Conservation (phyloP, 2,888 invertebrate genomes). For the Pyrocoelia pectoralis region DNA sequence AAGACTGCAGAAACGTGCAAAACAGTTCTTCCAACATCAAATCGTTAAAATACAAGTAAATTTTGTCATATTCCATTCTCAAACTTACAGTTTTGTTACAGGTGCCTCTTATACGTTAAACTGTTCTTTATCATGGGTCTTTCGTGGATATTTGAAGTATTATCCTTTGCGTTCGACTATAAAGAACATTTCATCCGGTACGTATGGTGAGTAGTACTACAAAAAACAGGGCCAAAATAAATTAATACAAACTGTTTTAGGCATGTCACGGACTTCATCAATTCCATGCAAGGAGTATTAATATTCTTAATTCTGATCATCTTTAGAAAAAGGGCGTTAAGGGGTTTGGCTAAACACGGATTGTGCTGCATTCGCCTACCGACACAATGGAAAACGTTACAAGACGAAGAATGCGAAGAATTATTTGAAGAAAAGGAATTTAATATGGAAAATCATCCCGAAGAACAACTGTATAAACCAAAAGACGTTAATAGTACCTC, state of each 20-base stretch:
- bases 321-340: slow-evolving; percentile 63
- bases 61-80: no score
- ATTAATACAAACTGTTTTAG: slow-evolving; percentile 53
- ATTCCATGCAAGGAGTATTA: slow-evolving; percentile 68
- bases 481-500: no score
- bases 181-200: slow-evolving; percentile 41
- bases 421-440: slow-evolving; percentile 49
- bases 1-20: slow-evolving; percentile 54
- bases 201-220: slow-evolving; percentile 51
- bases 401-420: slow-evolving; percentile 63
- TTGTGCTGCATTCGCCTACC: slow-evolving; percentile 49
- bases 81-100: slow-evolving; percentile 50
- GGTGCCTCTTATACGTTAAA: slow-evolving; percentile 70
- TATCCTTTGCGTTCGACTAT: slow-evolving; percentile 55
- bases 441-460: slow-evolving; percentile 4
- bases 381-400: slow-evolving; percentile 52
- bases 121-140: slow-evolving; percentile 75
- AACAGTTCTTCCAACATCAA: slow-evolving; percentile 62
- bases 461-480: slow-evolving; percentile 14
- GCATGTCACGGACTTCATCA: slow-evolving; percentile 66
- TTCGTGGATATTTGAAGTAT: slow-evolving; percentile 75
- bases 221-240: neutral
- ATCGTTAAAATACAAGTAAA: slow-evolving; percentile 67
- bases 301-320: slow-evolving; percentile 69
- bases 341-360: slow-evolving; percentile 61